Evolutionary conservation across 2,113 vertebrate genomes (phyloP).

Genomic region (Salvator merianae): DNA sequence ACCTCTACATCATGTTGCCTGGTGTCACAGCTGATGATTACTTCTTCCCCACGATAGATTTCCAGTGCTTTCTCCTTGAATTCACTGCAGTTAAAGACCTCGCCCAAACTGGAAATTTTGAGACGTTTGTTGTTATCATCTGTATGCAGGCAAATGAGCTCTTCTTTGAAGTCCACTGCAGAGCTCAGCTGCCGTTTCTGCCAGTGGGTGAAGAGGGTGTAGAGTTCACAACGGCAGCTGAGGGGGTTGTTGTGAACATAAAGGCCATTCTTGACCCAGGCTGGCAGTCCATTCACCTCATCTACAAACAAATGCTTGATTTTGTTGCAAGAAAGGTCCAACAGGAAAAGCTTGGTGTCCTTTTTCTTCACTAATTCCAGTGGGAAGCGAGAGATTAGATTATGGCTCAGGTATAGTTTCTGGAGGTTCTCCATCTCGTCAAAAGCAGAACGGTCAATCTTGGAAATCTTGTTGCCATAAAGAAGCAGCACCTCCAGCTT

Average conservation of each 20-base stretch:
- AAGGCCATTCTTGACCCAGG: slow-evolving; percentile 91
- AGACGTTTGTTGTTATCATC: slow-evolving; percentile 50
- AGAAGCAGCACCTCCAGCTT: slow-evolving; percentile 90
- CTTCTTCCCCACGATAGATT: slow-evolving; percentile 82
- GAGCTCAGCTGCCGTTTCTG: slow-evolving; percentile 85
- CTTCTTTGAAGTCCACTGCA: slow-evolving; percentile 87
- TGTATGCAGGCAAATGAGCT: slow-evolving; percentile 77
- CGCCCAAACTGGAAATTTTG: slow-evolving; percentile 77
- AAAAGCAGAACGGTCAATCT: slow-evolving; percentile 89
- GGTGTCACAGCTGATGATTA: slow-evolving; percentile 88
- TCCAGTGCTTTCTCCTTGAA: slow-evolving; percentile 84
- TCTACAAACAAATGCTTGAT: slow-evolving; percentile 81
- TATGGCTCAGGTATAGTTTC: slow-evolving; percentile 95
- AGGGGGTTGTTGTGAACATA: slow-evolving; percentile 93
- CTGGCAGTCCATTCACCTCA: slow-evolving; percentile 85
- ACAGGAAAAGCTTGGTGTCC: slow-evolving; percentile 80
- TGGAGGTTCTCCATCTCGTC: slow-evolving; percentile 82
- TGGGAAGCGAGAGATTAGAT: slow-evolving; percentile 90
- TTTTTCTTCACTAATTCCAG: slow-evolving; percentile 87
- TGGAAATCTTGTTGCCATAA: slow-evolving; percentile 90
- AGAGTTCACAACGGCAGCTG: slow-evolving; percentile 85
- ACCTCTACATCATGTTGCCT: slow-evolving; percentile 76
- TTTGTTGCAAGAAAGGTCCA: slow-evolving; percentile 91
- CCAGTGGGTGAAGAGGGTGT: slow-evolving; percentile 89
- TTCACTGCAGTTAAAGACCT: slow-evolving; percentile 90